Percentiles rank a stretch among this genome's conserved stretches.
Evolutionary conservation across 2,113 vertebrate species (phyloP).

Genomic region (Anguilla rostrata): DNA sequence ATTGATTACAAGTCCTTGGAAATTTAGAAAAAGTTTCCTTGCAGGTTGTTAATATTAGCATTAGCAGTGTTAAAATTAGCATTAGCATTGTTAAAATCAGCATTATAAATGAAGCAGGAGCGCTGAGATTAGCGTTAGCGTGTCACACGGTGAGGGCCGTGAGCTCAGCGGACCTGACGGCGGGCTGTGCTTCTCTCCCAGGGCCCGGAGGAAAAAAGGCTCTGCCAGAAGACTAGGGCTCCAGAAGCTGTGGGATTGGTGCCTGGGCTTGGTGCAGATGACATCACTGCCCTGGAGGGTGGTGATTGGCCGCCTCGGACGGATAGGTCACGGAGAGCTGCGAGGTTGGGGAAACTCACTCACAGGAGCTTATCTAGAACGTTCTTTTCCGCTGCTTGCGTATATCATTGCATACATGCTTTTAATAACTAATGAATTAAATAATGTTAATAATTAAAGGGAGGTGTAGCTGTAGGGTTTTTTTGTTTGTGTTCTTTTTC

Average conservation of each 20-base stretch:
- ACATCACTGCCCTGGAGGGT: constrained; percentile 97
- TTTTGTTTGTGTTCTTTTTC: no score
- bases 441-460: no score
- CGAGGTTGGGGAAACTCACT: constrained; percentile 74
- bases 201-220: constrained; percentile 97
- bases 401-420: neutral
- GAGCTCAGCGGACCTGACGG: no score
- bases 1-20: no score
- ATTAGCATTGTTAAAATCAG: no score
- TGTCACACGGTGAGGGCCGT: no score
- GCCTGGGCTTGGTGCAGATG: constrained; percentile 93
- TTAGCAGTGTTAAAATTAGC: no score
- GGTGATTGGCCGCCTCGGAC: constrained; percentile 94
- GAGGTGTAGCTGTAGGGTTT: no score
- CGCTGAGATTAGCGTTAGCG: no score
- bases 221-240: constrained; percentile 92
- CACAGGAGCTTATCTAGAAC: neutral
- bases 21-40: no score
- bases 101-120: no score
- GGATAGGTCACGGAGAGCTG: constrained; percentile 94
- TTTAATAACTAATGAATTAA: neutral
- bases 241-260: constrained; percentile 99
- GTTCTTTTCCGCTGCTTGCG: neutral
- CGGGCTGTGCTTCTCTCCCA: constrained; percentile 45
- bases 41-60: no score